Evolutionary conservation across 2,113 vertebrate species (phyloP), one percentile per base, ranked within the genome.

Genomic region (Oryzias melastigma): DNA sequence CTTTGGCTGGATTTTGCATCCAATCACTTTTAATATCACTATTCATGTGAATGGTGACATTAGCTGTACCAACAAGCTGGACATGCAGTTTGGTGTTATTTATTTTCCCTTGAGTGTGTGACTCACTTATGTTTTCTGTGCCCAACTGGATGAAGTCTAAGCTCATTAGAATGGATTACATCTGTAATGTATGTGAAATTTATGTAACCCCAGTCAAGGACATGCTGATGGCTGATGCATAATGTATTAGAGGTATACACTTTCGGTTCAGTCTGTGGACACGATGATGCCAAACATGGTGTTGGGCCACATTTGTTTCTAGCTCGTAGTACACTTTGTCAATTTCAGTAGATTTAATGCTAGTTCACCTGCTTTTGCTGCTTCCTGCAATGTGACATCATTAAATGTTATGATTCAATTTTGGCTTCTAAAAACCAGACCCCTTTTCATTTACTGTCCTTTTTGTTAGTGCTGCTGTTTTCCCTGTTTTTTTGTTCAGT

Each of bases 151-250:
- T 87, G 68, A 75, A 75, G 69, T 78, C 67, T 83, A 87, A 88
- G 82, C 84, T 86, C 73, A 90, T 90, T 90, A 88, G 79, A 75
- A 84, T 88, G 84, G 84, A 86, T 88, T 87, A 90, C 85, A 86
- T 81, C 81, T 84, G 81, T 88, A 87, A 88, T 87, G 84, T 86
- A 85, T 86, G 81, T 82, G 79, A 72, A 84, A 78, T 86, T 48
- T 84, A 78, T 81, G 84, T 84, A 77, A 79, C 74, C 72, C 70
- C 17, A 77, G 85, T 85, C 88, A 88, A 88, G 87, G 87, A 78
- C 84, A 67, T 49, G 72, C 56, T 75, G 61, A 62, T 66, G 75
- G 58, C 80, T 81, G 61, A 77, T 90, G 84, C 82, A 88, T 90
- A 75, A 88, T 90, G 85, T 57, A 88, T 85, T 52, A 76, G 51